These are phyloP conservation scores for Delichon dasypus DNA, from an alignment of 2,797 vertebrate species.

Conservation along the genomic window DNA sequence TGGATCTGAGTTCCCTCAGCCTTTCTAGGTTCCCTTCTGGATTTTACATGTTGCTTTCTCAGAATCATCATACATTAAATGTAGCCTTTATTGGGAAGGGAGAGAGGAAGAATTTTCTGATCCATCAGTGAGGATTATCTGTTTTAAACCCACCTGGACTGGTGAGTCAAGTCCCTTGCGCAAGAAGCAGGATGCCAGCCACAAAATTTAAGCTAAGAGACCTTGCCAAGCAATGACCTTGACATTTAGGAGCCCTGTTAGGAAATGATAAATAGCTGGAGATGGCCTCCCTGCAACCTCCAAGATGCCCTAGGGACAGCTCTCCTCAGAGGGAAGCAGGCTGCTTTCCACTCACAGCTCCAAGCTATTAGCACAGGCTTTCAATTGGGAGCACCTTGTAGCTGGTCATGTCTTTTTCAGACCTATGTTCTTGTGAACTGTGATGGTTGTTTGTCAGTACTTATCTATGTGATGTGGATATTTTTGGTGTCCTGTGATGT, in stretches of 20 bases:
- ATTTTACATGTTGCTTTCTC: neutral
- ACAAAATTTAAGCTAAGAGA: neutral
- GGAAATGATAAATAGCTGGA: neutral
- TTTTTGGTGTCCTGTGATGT: slow-evolving; percentile 20
- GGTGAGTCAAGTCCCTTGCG: neutral
- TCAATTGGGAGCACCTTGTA: neutral
- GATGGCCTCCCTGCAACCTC: neutral
- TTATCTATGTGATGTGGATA: neutral
- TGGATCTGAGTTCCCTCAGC: neutral
- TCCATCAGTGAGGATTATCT: neutral
- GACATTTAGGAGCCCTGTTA: neutral
- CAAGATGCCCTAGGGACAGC: neutral
- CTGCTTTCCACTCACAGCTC: neutral
- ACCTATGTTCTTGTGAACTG: neutral
- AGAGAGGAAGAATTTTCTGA: neutral
- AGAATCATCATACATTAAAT: neutral
- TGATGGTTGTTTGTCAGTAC: neutral
- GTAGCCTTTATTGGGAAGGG: neutral
- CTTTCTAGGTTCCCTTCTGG: neutral
- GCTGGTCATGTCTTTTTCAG: neutral
- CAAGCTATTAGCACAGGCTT: neutral
- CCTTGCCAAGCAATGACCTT: neutral
- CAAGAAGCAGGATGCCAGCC: neutral
- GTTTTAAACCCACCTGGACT: neutral
- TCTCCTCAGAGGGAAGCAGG: neutral